phyloP scores from a whole-genome alignment of 1,140 invertebrate genomes.

The Camponotus vicinus region DNA sequence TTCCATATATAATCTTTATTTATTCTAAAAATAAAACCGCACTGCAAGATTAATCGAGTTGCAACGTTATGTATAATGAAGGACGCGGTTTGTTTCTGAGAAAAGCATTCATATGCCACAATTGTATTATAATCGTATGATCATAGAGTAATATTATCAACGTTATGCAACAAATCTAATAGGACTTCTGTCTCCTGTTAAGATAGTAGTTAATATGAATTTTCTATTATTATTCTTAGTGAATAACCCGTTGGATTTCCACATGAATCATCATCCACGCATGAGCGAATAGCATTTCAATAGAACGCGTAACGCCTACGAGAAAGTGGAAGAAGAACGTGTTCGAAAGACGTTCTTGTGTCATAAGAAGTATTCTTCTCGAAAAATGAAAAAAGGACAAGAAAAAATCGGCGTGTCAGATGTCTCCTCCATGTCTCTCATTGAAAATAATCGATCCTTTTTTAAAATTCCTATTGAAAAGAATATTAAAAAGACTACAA shows the following conservation, averaged over 20 bases:
- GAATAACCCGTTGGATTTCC: slow-evolving; percentile 43
- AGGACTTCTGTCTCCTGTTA: background rate
- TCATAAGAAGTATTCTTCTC: slow-evolving; percentile 30
- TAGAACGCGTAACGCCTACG: slow-evolving; percentile 55
- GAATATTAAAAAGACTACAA: background rate
- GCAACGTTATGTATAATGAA: background rate
- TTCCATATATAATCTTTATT: background rate
- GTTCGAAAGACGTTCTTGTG: slow-evolving; percentile 15
- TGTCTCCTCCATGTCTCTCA: background rate
- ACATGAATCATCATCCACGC: slow-evolving; percentile 49
- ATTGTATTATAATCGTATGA: background rate
- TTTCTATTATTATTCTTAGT: slow-evolving; percentile 51
- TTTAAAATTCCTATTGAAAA: background rate
- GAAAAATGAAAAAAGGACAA: background rate
- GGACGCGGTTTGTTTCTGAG: background rate
- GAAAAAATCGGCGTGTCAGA: slow-evolving; percentile 1
- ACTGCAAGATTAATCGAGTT: background rate
- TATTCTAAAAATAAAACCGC: background rate
- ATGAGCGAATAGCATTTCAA: slow-evolving; percentile 38
- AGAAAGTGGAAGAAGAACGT: slow-evolving; percentile 52
- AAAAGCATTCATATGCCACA: background rate
- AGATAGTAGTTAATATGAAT: slow-evolving; percentile 27
- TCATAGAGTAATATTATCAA: background rate
- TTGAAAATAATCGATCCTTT: background rate
- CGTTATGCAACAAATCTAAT: background rate